These are phyloP conservation scores for Scelioninae gen. 1 DNA, from an alignment of 2,888 invertebrate genomes.

Conservation along the genomic window DNA sequence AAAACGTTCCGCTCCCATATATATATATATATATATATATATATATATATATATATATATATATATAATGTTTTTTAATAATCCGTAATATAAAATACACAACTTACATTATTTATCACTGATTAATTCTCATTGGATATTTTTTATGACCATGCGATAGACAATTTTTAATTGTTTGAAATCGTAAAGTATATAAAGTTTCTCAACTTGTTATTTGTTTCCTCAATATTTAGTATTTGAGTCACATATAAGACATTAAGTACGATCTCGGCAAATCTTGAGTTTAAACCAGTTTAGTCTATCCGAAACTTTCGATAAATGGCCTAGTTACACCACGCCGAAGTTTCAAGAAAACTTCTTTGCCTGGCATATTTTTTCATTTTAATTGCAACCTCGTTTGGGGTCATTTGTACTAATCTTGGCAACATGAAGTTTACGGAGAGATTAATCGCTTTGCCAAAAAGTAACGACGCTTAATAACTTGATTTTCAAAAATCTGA, in stretches of 20 bases:
- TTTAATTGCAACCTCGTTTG: slow-evolving; percentile 58
- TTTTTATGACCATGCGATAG: not conserved
- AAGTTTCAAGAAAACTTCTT: slow-evolving; percentile 45
- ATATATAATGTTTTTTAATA: too few species aligned
- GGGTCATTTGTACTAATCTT: slow-evolving; percentile 59
- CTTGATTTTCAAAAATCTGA: slow-evolving; percentile 13
- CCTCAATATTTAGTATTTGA: slow-evolving; percentile 42
- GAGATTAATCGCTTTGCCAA: slow-evolving; percentile 45
- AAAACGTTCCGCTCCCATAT: too few species aligned
- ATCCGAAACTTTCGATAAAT: slow-evolving; percentile 66
- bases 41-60: too few species aligned
- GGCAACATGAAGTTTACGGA: slow-evolving; percentile 30
- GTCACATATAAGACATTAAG: slow-evolving; percentile 62
- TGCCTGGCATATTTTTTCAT: slow-evolving; percentile 61
- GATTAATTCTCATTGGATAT: too few species aligned
- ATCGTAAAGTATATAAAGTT: slow-evolving; percentile 28
- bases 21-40: too few species aligned
- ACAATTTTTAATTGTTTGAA: slow-evolving; percentile 6
- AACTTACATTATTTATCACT: too few species aligned
- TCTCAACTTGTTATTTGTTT: slow-evolving; percentile 43
- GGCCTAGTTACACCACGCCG: slow-evolving; percentile 57
- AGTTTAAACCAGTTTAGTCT: slow-evolving; percentile 65
- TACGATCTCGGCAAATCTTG: slow-evolving; percentile 59
- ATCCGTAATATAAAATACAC: too few species aligned
- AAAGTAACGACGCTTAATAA: slow-evolving; percentile 35